Conservation (phyloP, 2,113 vertebrate genomes). For the Coturnix japonica region DNA sequence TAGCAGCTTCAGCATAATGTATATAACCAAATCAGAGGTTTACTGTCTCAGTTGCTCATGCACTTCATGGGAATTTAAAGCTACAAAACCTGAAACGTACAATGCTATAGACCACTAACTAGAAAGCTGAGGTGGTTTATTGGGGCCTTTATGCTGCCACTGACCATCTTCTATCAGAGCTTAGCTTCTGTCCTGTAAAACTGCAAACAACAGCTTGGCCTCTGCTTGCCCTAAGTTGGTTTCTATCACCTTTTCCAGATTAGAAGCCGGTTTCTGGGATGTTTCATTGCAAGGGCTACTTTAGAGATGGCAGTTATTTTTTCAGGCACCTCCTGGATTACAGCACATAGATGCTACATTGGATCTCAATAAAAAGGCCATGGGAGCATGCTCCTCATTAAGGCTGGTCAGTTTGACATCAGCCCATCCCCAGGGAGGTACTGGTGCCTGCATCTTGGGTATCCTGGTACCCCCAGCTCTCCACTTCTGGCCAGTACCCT, state of each 20-base stretch:
- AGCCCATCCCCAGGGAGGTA: neutral
- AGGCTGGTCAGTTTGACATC: neutral
- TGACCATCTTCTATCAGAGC: neutral
- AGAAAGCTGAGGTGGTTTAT: neutral
- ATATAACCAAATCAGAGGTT: neutral
- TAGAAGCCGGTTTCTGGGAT: neutral
- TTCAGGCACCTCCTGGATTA: neutral
- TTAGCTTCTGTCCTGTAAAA: neutral
- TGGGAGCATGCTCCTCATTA: neutral
- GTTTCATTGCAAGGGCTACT: neutral
- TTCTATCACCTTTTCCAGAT: neutral
- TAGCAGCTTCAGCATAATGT: neutral
- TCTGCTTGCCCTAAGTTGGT: neutral
- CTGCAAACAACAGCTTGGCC: neutral
- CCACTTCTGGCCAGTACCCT: neutral
- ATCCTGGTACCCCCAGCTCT: accelerated
- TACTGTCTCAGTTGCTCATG: neutral
- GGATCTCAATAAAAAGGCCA: neutral
- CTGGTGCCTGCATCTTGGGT: accelerated
- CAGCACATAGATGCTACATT: neutral
- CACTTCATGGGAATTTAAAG: neutral
- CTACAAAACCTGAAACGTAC: neutral
- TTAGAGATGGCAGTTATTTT: neutral
- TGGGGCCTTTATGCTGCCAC: neutral
- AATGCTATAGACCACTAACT: neutral